Evolutionary conservation across 2,113 vertebrate genomes (phyloP).

Genomic region (Mirounga angustirostris): DNA sequence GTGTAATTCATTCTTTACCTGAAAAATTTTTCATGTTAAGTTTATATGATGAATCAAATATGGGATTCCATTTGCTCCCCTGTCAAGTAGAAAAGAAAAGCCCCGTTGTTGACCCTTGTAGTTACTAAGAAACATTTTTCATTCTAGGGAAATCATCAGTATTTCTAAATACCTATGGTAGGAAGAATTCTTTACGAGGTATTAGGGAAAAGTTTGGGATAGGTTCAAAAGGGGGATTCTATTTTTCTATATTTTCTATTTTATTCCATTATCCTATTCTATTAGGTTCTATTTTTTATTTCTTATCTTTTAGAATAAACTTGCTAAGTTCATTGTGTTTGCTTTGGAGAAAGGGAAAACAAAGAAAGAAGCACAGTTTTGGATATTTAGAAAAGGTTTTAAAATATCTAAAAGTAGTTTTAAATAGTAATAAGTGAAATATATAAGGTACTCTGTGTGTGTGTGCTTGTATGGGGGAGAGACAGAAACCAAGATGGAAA

Average conservation of each 20-base stretch:
- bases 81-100: conserved; percentile 8
- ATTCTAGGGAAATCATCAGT: not conserved
- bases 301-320: conserved; percentile 8
- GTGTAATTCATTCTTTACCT: not conserved
- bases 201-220: not conserved
- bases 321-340: not conserved
- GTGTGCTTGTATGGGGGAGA: no score
- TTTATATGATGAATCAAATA: conserved; percentile 11
- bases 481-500: not conserved
- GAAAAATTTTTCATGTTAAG: not conserved
- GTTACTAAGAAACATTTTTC: not conserved
- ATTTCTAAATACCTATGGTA: not conserved
- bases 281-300: not conserved
- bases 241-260: not conserved
- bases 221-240: not conserved
- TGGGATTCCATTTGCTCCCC: not conserved
- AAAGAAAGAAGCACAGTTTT: not conserved
- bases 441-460: not conserved
- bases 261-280: not conserved
- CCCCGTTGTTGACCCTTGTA: not conserved
- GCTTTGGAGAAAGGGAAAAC: not conserved
- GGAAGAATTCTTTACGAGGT: not conserved
- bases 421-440: not conserved
- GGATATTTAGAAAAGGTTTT: not conserved
- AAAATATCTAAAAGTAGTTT: not conserved